A percentile compares a stretch with the other conserved stretches of the same genome.
Evolutionary conservation across 2,113 vertebrate genomes (phyloP).

Genomic region (Hippocampus guttulatus): DNA sequence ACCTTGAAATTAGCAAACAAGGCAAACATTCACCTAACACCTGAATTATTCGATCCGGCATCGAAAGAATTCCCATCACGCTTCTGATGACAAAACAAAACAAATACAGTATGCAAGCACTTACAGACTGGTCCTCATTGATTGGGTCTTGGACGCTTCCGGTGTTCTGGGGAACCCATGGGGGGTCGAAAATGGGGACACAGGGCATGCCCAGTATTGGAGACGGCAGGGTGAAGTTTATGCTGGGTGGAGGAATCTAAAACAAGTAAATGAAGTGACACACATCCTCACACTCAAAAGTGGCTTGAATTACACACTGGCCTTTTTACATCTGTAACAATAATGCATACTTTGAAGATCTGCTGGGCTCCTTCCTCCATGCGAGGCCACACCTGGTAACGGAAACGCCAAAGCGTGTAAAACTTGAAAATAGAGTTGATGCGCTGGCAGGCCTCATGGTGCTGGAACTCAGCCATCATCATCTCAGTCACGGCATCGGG

Average conservation of each 20-base stretch:
- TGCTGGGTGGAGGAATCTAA: conserved; percentile 96
- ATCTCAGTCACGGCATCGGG: conserved; percentile 94
- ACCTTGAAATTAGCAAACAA: neutral
- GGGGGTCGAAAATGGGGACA: conserved; percentile 97
- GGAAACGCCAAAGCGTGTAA: conserved; percentile 95
- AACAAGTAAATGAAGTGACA: neutral
- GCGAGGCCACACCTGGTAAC: conserved; percentile 98
- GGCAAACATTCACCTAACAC: neutral
- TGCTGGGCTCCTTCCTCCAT: conserved; percentile 99
- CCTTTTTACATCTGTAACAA: neutral
- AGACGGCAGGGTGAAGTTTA: conserved; percentile 97
- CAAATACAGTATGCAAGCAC: conserved; percentile 44
- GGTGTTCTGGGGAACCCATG: conserved; percentile 95
- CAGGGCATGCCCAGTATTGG: conserved; percentile 98
- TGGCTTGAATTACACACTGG: neutral
- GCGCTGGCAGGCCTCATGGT: conserved; percentile 90
- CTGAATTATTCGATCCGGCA: neutral
- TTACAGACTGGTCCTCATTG: conserved; percentile 96
- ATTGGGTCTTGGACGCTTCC: conserved; percentile 97
- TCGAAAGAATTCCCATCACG: neutral
- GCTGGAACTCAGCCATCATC: conserved; percentile 97
- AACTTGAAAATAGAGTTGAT: conserved; percentile 95
- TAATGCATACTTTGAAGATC: conserved; percentile 88
- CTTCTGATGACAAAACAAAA: neutral
- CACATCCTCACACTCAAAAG: neutral